These are phyloP conservation scores for Drosophila ogumai DNA, from an alignment of 1,140 invertebrate species.

Conservation along the genomic window DNA sequence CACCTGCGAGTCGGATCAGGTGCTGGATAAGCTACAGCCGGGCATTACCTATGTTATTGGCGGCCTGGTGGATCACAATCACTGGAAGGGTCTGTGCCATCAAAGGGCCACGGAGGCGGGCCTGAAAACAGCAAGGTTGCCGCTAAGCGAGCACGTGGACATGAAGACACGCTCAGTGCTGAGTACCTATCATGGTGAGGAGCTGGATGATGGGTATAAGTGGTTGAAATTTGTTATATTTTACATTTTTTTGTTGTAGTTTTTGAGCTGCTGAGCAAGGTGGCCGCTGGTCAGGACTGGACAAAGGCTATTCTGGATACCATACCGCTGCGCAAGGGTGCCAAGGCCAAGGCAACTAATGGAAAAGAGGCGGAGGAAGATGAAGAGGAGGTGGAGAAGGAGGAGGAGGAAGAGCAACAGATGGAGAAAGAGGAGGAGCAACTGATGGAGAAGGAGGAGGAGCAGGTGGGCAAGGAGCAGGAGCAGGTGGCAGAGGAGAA, in stretches of 20 bases:
- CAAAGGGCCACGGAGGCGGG: constrained; percentile 91
- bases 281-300: constrained; percentile 93
- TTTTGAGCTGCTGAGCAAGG: constrained; percentile 94
- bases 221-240: background rate
- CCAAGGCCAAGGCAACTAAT: constrained; percentile 84
- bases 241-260: constrained; percentile 79
- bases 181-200: constrained; percentile 96
- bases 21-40: constrained; percentile 91
- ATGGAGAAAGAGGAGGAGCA: too few species aligned
- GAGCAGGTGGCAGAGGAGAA: too few species aligned
- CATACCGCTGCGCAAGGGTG: constrained; percentile 91
- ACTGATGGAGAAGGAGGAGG: too few species aligned
- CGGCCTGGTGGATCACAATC: constrained; percentile 98
- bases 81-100: constrained; percentile 96
- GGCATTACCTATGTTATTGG: constrained; percentile 97
- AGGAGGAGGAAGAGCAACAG: too few species aligned
- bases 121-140: constrained; percentile 93
- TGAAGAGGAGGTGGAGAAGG: background rate
- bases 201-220: too few species aligned
- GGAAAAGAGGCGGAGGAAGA: background rate
- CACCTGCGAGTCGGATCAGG: constrained; percentile 96
- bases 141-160: constrained; percentile 95
- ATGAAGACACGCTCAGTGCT: constrained; percentile 98
- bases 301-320: constrained; percentile 93
- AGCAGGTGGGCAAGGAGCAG: too few species aligned